phyloP scores from a whole-genome alignment of 2,113 vertebrate species.

The Pogona vitticeps region DNA sequence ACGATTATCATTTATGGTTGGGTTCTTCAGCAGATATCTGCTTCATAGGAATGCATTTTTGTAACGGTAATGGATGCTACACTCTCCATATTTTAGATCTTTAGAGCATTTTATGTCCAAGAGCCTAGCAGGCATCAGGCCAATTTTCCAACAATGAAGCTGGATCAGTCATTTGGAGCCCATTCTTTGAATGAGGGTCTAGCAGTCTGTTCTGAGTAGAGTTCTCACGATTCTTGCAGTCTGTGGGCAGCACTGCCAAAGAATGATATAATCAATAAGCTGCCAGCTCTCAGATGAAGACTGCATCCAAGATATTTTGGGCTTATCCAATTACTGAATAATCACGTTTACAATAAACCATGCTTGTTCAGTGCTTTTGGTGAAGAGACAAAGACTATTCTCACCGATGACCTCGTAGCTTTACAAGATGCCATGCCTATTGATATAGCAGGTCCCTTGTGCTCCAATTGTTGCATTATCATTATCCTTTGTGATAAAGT shows the following conservation, averaged over 20 bases:
- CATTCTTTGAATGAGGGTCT: slow-evolving; percentile 52
- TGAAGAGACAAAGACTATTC: slow-evolving; percentile 67
- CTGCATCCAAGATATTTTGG: slow-evolving; percentile 72
- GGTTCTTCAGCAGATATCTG: slow-evolving; percentile 28
- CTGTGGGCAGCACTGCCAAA: slow-evolving; percentile 68
- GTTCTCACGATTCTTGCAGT: slow-evolving; percentile 67
- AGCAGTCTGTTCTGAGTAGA: slow-evolving; percentile 68
- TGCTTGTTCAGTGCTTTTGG: slow-evolving; percentile 61
- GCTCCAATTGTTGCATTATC: not conserved
- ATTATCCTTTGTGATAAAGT: slow-evolving; percentile 25
- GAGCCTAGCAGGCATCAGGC: slow-evolving; percentile 53
- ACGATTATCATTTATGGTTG: not conserved
- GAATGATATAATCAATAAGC: slow-evolving; percentile 73
- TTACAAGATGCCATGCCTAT: slow-evolving; percentile 25
- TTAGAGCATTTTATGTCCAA: slow-evolving; percentile 68
- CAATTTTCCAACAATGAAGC: slow-evolving; percentile 66
- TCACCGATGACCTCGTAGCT: slow-evolving; percentile 50
- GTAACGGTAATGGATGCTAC: slow-evolving; percentile 40
- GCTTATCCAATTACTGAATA: slow-evolving; percentile 74
- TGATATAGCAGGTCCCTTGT: not conserved
- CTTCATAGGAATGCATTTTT: not conserved
- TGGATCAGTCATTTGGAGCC: slow-evolving; percentile 69
- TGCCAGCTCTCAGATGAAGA: slow-evolving; percentile 71
- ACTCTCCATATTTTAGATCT: slow-evolving; percentile 70
- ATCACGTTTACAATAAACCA: slow-evolving; percentile 70